phyloP scores from a whole-genome alignment of 2,113 vertebrate species.

The Sylvietta virens region DNA sequence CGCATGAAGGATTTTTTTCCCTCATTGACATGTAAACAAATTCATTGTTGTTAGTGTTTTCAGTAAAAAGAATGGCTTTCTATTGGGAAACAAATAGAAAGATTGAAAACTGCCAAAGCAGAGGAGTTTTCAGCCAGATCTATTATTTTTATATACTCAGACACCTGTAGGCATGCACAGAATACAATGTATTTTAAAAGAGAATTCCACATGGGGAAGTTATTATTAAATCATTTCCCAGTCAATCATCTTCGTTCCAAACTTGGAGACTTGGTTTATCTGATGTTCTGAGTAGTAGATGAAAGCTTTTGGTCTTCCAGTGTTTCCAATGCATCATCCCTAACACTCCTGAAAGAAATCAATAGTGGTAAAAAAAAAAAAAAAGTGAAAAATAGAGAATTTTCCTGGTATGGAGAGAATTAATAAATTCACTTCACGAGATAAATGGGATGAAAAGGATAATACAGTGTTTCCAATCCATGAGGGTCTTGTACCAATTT shows the following conservation, averaged over 20 bases:
- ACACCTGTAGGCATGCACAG: constrained; percentile 33
- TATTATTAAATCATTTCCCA: constrained; percentile 53
- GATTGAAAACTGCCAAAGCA: constrained; percentile 39
- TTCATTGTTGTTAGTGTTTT: background rate
- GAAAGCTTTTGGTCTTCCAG: constrained; percentile 29
- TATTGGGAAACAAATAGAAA: constrained; percentile 32
- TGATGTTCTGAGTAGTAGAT: background rate
- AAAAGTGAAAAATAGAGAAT: background rate
- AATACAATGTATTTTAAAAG: constrained; percentile 36
- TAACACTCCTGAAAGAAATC: background rate
- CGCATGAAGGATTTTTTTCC: background rate
- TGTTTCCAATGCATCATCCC: background rate
- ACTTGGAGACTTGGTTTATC: background rate
- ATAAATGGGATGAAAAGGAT: constrained; percentile 16
- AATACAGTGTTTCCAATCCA: constrained; percentile 1
- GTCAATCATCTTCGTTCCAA: constrained; percentile 25
- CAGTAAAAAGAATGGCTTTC: background rate
- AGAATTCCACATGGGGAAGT: constrained; percentile 27
- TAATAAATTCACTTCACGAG: constrained; percentile 8
- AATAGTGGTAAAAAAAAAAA: background rate
- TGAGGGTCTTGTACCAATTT: constrained; percentile 40
- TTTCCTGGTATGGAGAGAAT: constrained; percentile 10
- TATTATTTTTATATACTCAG: constrained; percentile 36
- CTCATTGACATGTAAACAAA: constrained; percentile 27
- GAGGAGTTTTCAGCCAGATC: background rate